Evolutionary conservation across 2,113 vertebrate species (phyloP).

Genomic region (Myodes glareolus): DNA sequence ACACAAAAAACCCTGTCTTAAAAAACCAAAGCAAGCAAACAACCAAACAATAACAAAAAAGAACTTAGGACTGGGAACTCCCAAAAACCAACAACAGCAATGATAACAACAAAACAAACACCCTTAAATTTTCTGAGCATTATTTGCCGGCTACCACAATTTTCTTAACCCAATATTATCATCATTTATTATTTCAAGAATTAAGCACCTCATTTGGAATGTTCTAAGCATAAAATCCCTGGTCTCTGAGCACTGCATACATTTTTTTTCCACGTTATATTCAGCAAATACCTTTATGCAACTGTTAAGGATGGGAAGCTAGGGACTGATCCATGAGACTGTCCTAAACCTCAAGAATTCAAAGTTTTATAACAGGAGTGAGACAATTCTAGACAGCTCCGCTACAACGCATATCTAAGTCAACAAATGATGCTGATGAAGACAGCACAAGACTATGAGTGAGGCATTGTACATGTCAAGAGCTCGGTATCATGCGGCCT

Average conservation of each 20-base stretch:
- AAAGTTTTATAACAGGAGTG: background rate
- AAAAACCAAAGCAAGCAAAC: background rate
- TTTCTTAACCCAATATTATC: background rate
- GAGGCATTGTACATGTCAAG: background rate
- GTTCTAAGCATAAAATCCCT: background rate
- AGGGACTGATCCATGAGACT: background rate
- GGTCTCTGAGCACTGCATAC: background rate
- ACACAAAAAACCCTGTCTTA: background rate
- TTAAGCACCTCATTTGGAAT: background rate
- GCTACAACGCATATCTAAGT: background rate
- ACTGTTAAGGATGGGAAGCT: background rate
- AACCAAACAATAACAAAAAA: background rate
- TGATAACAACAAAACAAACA: background rate
- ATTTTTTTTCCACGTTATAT: background rate
- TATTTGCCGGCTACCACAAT: background rate
- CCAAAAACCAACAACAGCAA: background rate
- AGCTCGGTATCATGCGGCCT: background rate
- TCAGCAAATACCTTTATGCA: background rate
- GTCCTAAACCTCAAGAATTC: background rate
- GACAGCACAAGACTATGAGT: background rate
- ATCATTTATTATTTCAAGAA: constrained; percentile 3
- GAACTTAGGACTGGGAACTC: background rate
- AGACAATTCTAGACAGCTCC: background rate
- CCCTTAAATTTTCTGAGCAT: background rate
- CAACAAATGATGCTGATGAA: background rate